These are phyloP conservation scores for Liopterus haemorrhoidalis DNA, from an alignment of 2,888 invertebrate genomes.

Conservation along the genomic window DNA sequence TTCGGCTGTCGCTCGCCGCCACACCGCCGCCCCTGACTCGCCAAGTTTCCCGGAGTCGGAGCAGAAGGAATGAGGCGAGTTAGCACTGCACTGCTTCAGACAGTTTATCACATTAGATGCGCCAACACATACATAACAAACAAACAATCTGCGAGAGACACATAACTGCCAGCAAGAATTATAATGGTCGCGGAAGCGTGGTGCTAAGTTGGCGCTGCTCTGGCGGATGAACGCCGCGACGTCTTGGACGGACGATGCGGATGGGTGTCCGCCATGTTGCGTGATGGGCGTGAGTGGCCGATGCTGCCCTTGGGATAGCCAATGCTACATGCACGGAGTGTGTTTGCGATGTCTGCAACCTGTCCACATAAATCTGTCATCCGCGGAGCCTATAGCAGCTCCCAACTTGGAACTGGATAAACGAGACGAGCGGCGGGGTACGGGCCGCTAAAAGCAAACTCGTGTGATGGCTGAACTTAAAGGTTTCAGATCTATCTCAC, in stretches of 20 bases:
- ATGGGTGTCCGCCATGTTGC: conserved; percentile 9
- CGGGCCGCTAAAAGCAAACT: conserved; percentile 42
- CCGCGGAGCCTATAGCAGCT: conserved; percentile 39
- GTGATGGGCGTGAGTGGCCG: conserved; percentile 17
- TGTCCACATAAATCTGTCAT: conserved; percentile 50
- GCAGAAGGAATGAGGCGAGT: conserved; percentile 28
- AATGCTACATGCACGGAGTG: conserved; percentile 8
- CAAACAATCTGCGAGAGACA: conserved; percentile 44
- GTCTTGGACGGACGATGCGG: too few species aligned
- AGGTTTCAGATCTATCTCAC: conserved; percentile 38
- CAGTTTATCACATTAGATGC: conserved; percentile 46
- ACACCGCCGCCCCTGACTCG: too few species aligned
- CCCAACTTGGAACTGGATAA: conserved; percentile 48
- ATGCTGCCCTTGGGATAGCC: conserved; percentile 11
- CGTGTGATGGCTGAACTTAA: conserved; percentile 41
- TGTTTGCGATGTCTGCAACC: conserved; percentile 43
- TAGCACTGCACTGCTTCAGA: conserved; percentile 39
- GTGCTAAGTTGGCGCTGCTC: too few species aligned
- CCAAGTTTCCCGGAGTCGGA: too few species aligned
- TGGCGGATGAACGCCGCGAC: too few species aligned
- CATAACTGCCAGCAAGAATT: conserved; percentile 39
- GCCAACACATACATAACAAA: conserved; percentile 40
- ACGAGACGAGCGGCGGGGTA: conserved; percentile 41
- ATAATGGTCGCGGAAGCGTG: conserved; percentile 29
- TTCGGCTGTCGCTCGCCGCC: too few species aligned